phyloP scores from a whole-genome alignment of 2,113 vertebrate genomes.

The Prionailurus bengalensis region DNA sequence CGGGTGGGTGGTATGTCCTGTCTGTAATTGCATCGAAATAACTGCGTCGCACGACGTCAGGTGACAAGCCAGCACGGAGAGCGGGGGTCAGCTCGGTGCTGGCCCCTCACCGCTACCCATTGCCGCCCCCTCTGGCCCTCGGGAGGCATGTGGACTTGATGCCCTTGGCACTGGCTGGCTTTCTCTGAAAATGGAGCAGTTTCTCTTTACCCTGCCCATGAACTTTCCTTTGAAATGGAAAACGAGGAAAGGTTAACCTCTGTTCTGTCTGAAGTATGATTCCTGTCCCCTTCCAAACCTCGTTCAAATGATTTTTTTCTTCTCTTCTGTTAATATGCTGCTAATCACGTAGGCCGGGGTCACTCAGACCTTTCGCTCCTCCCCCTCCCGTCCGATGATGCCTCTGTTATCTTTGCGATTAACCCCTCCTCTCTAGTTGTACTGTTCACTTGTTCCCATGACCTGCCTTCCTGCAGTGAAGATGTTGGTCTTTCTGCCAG shows the following conservation, averaged over 20 bases:
- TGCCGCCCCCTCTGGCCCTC: neutral
- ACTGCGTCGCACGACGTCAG: neutral
- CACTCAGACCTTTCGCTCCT: neutral
- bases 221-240: constrained; percentile 48
- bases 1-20: neutral
- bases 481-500: neutral
- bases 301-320: neutral
- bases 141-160: neutral
- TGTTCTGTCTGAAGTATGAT: neutral
- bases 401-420: neutral
- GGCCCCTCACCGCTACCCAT: neutral
- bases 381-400: neutral
- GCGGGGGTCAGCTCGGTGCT: neutral
- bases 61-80: neutral
- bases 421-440: neutral
- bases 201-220: neutral
- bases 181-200: neutral
- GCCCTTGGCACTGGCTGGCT: neutral
- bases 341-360: neutral
- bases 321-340: neutral
- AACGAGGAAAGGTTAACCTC: neutral
- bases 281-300: neutral
- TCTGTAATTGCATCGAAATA: neutral
- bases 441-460: neutral
- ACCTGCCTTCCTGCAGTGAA: neutral